phyloP scores from a whole-genome alignment of 2,797 vertebrate genomes.

The Lepilemur ruficaudatus region DNA sequence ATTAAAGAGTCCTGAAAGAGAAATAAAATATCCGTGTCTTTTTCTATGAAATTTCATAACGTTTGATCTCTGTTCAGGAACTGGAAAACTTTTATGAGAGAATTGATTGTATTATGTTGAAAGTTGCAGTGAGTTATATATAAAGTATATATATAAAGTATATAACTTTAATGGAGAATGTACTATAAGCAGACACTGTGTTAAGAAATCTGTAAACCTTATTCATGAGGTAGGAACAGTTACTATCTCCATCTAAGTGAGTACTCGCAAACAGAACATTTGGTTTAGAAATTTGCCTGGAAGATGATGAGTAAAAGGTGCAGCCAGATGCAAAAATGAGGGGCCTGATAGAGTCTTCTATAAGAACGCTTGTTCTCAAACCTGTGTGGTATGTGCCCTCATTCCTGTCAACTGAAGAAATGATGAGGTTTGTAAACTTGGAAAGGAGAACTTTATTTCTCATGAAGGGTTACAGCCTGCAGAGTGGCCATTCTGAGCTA shows the following conservation, averaged over 20 bases:
- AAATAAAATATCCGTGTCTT: background rate
- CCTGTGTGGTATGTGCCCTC: background rate
- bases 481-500: background rate
- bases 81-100: background rate
- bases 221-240: background rate
- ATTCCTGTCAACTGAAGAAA: background rate
- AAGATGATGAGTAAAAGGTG: background rate
- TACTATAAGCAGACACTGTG: background rate
- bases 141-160: background rate
- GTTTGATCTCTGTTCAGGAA: background rate
- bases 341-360: background rate
- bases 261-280: background rate
- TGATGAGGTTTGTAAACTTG: background rate
- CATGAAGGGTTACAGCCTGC: background rate
- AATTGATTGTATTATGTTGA: background rate
- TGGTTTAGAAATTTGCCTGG: background rate
- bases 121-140: background rate
- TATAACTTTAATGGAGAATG: background rate
- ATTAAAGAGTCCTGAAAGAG: background rate
- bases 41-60: background rate
- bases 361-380: background rate
- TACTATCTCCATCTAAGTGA: background rate
- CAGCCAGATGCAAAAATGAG: background rate
- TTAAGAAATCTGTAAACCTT: background rate
- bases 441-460: background rate